Evolutionary conservation across 53 echinoderm and acorn worm genomes (phyloP), one percentile per base, ranked within the genome.

Genomic region (Paelopatides confundens): DNA sequence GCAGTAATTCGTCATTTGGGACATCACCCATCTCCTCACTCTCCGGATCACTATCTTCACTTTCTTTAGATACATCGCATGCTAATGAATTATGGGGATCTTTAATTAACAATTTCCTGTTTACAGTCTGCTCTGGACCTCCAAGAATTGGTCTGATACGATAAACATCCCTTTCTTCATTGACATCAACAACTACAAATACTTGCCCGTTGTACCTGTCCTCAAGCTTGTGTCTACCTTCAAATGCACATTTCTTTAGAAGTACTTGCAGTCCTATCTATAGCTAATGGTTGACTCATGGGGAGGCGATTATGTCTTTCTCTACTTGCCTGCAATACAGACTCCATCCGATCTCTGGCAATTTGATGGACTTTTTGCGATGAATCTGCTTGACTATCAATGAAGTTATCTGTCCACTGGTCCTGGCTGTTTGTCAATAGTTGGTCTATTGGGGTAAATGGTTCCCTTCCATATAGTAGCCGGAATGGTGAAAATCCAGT

Each of bases 401-500:
- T 53, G 21, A 82, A 66, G 40, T 84, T 65, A 32, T 89, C 83
- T 51, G 47, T 36, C 89, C 89, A 89, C 35, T 65, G 6, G 1
- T 48, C 23, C 52, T 43, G 69, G 5, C 66, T 69, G 24, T 83
- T 67, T 24, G 51, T 26, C 8, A 89, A 39, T 5, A 82, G 54
- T 4, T 89, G 89, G 52, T 89, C 89, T 14, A 89, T 27, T 18
- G 83, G 69, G 14, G 81, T 34, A 2, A 8, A 33, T 4, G 85
- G 83, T 31, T 85, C 85, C 1, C 89, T 68, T 0, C 89, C 89
- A 69, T 71, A 84, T 26, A 85, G 35, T 0, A 89, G 24, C 5
- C 68, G 69, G 67, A 62, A 90, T 1, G 90, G 85, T 58, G 90
- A 37, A 31, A 85, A 39, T 3, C 85, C 88, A 29, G 90, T 90